Conservation (phyloP, 2,113 vertebrate genomes). For the Dunckerocampus dactyliophorus region DNA sequence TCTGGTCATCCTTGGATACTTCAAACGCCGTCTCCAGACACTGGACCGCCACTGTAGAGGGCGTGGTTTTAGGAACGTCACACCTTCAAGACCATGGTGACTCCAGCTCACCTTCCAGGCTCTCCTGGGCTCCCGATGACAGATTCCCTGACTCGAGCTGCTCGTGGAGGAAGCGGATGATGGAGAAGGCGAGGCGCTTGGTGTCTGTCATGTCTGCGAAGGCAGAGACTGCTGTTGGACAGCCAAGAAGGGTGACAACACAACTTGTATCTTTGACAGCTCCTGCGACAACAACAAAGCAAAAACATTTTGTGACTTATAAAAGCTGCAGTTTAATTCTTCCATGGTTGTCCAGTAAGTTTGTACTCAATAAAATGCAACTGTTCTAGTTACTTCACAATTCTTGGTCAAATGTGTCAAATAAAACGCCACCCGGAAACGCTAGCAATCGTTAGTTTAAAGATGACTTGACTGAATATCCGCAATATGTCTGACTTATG, state of each 20-base stretch:
- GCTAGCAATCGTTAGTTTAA: no score
- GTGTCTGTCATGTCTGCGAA: slow-evolving; percentile 83
- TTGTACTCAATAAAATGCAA: no score
- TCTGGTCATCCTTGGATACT: slow-evolving; percentile 82
- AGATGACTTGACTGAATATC: no score
- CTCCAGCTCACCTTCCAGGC: slow-evolving; percentile 82
- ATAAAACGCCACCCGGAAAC: no score
- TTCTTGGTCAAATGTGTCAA: no score
- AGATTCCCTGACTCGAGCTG: slow-evolving; percentile 82
- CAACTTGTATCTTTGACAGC: neutral
- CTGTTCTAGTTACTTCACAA: no score
- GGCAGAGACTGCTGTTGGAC: slow-evolving; percentile 42
- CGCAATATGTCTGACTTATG: no score
- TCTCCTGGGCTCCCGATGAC: slow-evolving; percentile 88
- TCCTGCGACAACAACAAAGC: neutral
- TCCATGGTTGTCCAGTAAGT: no score
- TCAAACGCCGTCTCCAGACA: slow-evolving; percentile 95
- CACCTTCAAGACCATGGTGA: no score
- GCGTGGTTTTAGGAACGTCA: neutral
- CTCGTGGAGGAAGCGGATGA: slow-evolving; percentile 89
- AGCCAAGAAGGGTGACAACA: neutral
- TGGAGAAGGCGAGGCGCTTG: slow-evolving; percentile 89
- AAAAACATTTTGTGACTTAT: neutral
- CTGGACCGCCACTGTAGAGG: slow-evolving; percentile 85
- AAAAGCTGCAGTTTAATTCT: no score